phyloP scores from a whole-genome alignment of 2,113 vertebrate species.

The Suncus etruscus region DNA sequence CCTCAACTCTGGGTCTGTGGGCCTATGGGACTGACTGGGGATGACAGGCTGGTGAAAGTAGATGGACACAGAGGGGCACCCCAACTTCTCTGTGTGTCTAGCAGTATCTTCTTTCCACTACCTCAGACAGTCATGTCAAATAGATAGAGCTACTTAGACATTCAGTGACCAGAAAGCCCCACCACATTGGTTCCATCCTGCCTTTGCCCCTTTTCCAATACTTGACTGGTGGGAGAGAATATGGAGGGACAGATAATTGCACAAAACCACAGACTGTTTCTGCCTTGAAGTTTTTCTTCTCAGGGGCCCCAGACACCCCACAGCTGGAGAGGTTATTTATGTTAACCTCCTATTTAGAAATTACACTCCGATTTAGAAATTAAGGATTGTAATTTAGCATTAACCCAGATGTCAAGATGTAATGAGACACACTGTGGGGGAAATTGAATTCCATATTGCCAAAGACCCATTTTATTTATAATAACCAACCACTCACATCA shows the following conservation, averaged over 20 bases:
- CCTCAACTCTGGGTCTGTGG: not conserved
- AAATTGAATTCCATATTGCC: slow-evolving; percentile 90
- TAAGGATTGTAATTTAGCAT: slow-evolving; percentile 90
- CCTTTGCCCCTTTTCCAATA: not conserved
- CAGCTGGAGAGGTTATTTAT: slow-evolving; percentile 88
- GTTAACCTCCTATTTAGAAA: slow-evolving; percentile 89
- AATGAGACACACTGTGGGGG: slow-evolving; percentile 89
- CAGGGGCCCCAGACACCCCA: slow-evolving; percentile 77
- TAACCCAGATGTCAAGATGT: slow-evolving; percentile 89
- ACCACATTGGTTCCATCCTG: not conserved
- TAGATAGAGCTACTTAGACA: not conserved
- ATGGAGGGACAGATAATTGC: not conserved
- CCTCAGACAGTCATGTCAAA: not conserved
- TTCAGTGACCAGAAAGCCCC: not conserved
- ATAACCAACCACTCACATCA: slow-evolving; percentile 89
- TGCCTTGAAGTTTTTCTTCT: slow-evolving; percentile 77
- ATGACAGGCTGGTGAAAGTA: not conserved
- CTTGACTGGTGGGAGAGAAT: not conserved
- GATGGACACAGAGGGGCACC: fast-evolving
- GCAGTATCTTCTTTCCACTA: no score
- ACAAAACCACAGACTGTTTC: slow-evolving; percentile 43
- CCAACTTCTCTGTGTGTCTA: not conserved
- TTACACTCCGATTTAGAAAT: slow-evolving; percentile 89
- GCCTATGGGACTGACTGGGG: fast-evolving
- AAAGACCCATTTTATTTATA: slow-evolving; percentile 90